Percentiles rank a stretch among this genome's conserved stretches.
Evolutionary conservation across 2,113 vertebrate genomes (phyloP).

Genomic region (Ceuthmochares aereus): DNA sequence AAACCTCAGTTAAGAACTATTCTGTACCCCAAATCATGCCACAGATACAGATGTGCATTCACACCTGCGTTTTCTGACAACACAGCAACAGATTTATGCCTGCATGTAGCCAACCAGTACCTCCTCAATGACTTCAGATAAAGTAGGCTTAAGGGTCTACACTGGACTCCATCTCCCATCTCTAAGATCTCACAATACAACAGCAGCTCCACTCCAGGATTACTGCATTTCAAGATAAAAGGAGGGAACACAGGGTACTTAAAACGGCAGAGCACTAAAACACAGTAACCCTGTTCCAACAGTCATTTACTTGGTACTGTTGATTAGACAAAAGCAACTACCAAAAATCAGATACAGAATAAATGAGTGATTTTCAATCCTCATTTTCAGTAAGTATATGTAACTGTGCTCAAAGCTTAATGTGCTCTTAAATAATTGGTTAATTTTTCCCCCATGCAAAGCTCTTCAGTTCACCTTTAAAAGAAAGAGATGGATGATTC

Average conservation of each 20-base stretch:
- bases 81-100: not conserved
- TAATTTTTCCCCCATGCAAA: not conserved
- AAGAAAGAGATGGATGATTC: conserved; percentile 29
- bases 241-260: not conserved
- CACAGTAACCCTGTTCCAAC: not conserved
- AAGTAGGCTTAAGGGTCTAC: not conserved
- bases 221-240: not conserved
- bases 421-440: not conserved
- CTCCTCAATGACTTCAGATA: not conserved
- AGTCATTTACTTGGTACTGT: not conserved
- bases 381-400: not conserved
- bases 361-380: not conserved
- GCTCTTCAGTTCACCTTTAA: conserved; percentile 37
- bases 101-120: not conserved
- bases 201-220: not conserved
- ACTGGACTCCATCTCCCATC: not conserved
- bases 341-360: not conserved
- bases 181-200: not conserved
- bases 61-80: not conserved
- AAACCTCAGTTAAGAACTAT: not conserved
- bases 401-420: not conserved
- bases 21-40: not conserved
- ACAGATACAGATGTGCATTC: not conserved
- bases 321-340: not conserved
- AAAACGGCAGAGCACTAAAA: not conserved